Base-by-base conservation (phyloP, 2,797 vertebrate genomes). In the Helostoma temminkii region DNA sequence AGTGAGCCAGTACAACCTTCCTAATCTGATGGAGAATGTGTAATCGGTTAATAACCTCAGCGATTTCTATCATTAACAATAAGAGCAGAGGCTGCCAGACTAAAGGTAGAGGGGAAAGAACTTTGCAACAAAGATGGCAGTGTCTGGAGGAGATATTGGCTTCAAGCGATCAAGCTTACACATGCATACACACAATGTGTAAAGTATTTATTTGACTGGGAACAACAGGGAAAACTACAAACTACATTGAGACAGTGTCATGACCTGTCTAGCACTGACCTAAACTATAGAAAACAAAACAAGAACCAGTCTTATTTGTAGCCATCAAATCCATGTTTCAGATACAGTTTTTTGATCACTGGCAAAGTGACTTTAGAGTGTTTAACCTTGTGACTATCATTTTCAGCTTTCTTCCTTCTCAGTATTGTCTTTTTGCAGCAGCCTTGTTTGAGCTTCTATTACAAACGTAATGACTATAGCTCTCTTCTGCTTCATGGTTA, bases 21-120 rank as follows among this genome's bases (percentile, higher is more conserved):
- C 87, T 94, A 94, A 94, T 94, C 94, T 93, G 91, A 91, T 86
- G 86, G 86, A 93, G 93, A 94, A 95, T 94, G 94, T 90, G 78
- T 93, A 94, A 94, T 93, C 92, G 78, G 88, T 88, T 94, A 92
- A 93, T 93, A 93, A 91, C 90, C 85, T 91, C 76, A 89, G 86
- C 61, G 66, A 89, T 92, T 92, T 93, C 80, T 83, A 78, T 91
- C 77, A 84, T 88, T 92, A 93, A 91, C 76, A 62, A 65, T 83
- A 68, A 82, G 81, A 71, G 58, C 14, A 19, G 58, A 68, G 61
- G 66, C 66, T 48, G 61, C 76, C 78, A 77, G 81, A 82, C 78
- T 78, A 66, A 66, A 62, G 74, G 59, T 83, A 86, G 61, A 24
- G 57, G 81, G 55, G 54, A 66, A 66, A 66, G 55, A 64, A 41